A percentile compares a stretch with the other conserved stretches of the same genome.
Conservation (phyloP, 2,797 vertebrate species). For the Fringilla coelebs region DNA sequence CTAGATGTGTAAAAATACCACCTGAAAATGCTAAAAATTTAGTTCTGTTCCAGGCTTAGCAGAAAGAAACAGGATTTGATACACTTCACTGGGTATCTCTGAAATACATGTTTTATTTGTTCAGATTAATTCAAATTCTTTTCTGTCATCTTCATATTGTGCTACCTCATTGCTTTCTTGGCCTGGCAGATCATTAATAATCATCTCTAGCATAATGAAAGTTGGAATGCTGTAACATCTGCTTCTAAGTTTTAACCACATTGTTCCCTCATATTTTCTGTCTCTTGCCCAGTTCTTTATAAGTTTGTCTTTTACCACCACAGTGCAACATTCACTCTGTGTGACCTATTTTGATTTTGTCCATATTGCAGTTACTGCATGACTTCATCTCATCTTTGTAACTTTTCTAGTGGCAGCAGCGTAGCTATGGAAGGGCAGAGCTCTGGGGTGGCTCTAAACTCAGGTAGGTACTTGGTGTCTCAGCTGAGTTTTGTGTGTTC, state of each 20-base stretch:
- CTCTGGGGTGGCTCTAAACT: not conserved
- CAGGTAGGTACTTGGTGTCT: not conserved
- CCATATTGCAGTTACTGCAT: not conserved
- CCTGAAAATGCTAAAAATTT: not conserved
- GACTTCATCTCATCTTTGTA: not conserved
- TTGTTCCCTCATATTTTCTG: not conserved
- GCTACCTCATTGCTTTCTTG: slow-evolving; percentile 2
- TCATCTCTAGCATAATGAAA: not conserved
- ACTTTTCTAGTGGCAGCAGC: not conserved
- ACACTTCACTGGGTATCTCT: not conserved
- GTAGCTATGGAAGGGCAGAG: not conserved
- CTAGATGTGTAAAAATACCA: not conserved
- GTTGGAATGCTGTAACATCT: not conserved
- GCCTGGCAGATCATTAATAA: not conserved
- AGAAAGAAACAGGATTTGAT: not conserved
- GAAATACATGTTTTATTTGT: not conserved
- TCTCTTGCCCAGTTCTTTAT: not conserved
- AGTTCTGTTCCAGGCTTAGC: not conserved
- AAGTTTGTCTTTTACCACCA: not conserved
- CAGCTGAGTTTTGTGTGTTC: not conserved
- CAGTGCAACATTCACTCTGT: not conserved
- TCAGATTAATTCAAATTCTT: slow-evolving; percentile 21
- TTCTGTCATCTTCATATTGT: not conserved
- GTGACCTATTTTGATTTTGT: not conserved
- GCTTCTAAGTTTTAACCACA: not conserved